Evolutionary conservation across 2,113 vertebrate genomes (phyloP).

Genomic region (Neolamprologus devosi): DNA sequence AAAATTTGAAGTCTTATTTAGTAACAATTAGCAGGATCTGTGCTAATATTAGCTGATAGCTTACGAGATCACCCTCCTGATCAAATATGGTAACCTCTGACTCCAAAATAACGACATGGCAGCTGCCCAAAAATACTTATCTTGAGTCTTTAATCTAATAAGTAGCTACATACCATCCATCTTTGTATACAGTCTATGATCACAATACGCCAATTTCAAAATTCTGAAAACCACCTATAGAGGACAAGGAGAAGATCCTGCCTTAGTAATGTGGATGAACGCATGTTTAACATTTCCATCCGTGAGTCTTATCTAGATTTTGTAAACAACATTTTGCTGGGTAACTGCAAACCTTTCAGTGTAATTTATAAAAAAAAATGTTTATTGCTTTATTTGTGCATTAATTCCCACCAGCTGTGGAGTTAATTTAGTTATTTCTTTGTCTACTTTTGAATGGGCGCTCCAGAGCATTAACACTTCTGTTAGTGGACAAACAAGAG

Average conservation of each 20-base stretch:
- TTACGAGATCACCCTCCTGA: background rate
- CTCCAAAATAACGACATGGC: background rate
- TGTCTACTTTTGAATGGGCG: background rate
- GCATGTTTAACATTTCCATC: background rate
- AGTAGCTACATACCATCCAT: background rate
- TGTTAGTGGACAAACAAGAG: conserved; percentile 16
- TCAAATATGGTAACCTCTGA: background rate
- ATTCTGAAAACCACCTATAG: background rate
- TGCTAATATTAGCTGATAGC: background rate
- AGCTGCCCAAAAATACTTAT: background rate
- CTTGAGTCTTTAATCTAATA: background rate
- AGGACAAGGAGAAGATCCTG: background rate
- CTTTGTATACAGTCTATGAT: background rate
- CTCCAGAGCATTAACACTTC: background rate
- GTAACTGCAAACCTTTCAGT: background rate
- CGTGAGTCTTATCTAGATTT: background rate
- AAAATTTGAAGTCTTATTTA: background rate
- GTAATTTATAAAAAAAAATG: background rate
- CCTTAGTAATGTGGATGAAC: background rate
- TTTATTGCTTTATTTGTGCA: background rate
- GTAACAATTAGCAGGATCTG: background rate
- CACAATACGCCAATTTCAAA: background rate
- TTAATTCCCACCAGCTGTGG: background rate
- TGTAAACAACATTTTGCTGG: background rate
- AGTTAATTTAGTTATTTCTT: background rate